Evolutionary conservation across 1,140 invertebrate species (phyloP).

Genomic region (Drosophila lacteicornis): DNA sequence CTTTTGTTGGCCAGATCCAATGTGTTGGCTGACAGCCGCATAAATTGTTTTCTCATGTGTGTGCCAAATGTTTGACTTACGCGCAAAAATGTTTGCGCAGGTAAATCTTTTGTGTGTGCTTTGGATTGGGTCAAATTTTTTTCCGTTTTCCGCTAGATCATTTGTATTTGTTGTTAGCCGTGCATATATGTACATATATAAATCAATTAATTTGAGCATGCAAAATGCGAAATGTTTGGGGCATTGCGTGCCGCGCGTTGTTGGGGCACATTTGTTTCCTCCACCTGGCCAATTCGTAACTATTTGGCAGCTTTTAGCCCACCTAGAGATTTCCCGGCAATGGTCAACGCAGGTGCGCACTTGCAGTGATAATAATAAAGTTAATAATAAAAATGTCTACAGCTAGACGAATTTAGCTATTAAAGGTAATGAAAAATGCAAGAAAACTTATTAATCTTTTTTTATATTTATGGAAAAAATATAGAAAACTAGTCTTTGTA

Average conservation of each 20-base stretch:
- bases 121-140: slow-evolving; percentile 35
- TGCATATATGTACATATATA: slow-evolving; percentile 48
- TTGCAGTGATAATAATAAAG: background rate
- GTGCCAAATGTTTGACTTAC: slow-evolving; percentile 82
- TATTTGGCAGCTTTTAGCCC: slow-evolving; percentile 45
- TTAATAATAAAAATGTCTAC: too few relatives aligned
- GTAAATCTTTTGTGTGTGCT: slow-evolving; percentile 62
- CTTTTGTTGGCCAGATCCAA: slow-evolving; percentile 26
- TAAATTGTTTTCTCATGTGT: slow-evolving; percentile 82
- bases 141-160: slow-evolving; percentile 55
- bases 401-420: background rate
- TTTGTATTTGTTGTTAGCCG: slow-evolving; percentile 35
- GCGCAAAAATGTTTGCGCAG: slow-evolving; percentile 68
- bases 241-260: slow-evolving; percentile 23
- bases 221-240: slow-evolving; percentile 52
- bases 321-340: slow-evolving; percentile 43
- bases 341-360: slow-evolving; percentile 26
- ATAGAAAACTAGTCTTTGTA: too few relatives aligned
- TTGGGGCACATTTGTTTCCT: slow-evolving; percentile 41
- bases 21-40: slow-evolving; percentile 65
- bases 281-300: slow-evolving; percentile 55
- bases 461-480: too few relatives aligned
- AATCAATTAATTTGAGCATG: slow-evolving; percentile 79
- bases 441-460: background rate
- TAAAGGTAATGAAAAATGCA: background rate